Conservation (phyloP, 2,797 vertebrate genomes). For the Gambelia wislizenii region DNA sequence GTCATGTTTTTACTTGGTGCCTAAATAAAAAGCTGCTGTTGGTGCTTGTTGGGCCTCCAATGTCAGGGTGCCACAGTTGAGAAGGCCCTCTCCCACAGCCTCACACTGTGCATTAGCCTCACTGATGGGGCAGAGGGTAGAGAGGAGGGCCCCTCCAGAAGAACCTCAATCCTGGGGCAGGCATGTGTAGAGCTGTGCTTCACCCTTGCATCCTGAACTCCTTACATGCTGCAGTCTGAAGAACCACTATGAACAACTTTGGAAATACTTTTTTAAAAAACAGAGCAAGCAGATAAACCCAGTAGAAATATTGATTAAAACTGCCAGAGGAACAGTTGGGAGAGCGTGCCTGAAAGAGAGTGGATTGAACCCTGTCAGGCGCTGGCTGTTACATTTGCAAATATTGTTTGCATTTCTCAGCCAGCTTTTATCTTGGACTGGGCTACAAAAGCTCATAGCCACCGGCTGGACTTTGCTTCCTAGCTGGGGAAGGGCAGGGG, state of each 20-base stretch:
- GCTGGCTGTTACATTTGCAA: not conserved
- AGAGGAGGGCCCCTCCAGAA: no score
- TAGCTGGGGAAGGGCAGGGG: accelerated
- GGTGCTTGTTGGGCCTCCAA: no score
- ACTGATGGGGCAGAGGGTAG: no score
- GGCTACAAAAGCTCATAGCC: not conserved
- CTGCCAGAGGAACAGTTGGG: not conserved
- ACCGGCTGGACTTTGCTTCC: not conserved
- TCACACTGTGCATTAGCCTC: no score
- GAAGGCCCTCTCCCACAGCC: no score
- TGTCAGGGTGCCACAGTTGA: no score
- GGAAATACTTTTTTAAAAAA: not conserved
- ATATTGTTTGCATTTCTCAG: not conserved
- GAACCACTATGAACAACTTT: not conserved
- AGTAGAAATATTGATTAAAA: not conserved
- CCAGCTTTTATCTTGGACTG: not conserved
- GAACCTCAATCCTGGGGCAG: no score
- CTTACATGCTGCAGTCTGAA: no score
- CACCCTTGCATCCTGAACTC: not conserved
- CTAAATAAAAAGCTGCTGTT: no score
- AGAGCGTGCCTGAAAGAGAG: not conserved
- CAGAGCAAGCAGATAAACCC: not conserved
- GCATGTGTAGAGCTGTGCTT: no score
- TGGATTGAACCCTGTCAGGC: not conserved
- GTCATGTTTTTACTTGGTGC: no score